A percentile compares a stretch with the other conserved stretches of the same genome.
Conservation (phyloP, 2,113 vertebrate genomes). For the Parus major region DNA sequence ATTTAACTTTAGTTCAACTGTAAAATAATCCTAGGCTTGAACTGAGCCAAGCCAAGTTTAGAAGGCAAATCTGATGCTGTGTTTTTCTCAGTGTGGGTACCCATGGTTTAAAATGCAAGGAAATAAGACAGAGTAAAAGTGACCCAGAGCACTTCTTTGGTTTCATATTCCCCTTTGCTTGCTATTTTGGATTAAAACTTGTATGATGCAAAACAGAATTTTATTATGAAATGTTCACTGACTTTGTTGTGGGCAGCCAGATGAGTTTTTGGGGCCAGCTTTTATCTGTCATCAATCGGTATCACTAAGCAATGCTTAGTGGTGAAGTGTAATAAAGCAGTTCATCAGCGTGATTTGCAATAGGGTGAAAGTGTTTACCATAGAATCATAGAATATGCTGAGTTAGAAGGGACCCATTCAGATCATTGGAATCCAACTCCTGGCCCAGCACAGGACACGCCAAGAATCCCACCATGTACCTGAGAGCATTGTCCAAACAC, state of each 20-base stretch:
- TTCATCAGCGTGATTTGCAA: neutral
- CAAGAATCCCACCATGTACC: neutral
- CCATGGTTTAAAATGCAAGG: neutral
- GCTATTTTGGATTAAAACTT: conserved; percentile 2
- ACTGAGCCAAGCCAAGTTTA: neutral
- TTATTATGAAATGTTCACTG: neutral
- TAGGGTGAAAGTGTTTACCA: neutral
- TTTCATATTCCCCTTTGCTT: neutral
- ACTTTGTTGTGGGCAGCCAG: neutral
- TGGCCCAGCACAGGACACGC: neutral
- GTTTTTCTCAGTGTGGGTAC: neutral
- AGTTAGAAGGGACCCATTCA: neutral
- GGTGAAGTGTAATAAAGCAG: neutral
- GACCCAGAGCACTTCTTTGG: neutral
- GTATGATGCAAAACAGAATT: neutral
- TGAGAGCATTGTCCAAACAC: neutral
- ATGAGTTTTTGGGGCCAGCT: neutral
- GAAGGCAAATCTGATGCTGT: neutral
- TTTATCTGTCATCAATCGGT: neutral
- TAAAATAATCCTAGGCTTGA: neutral
- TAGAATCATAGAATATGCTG: neutral
- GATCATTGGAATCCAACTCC: neutral
- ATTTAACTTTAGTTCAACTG: neutral
- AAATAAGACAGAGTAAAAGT: neutral
- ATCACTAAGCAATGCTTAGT: neutral